A percentile compares a stretch with the other conserved stretches of the same genome.
Conservation (phyloP, 2,888 invertebrate genomes). For the Aricia artaxerxes region DNA sequence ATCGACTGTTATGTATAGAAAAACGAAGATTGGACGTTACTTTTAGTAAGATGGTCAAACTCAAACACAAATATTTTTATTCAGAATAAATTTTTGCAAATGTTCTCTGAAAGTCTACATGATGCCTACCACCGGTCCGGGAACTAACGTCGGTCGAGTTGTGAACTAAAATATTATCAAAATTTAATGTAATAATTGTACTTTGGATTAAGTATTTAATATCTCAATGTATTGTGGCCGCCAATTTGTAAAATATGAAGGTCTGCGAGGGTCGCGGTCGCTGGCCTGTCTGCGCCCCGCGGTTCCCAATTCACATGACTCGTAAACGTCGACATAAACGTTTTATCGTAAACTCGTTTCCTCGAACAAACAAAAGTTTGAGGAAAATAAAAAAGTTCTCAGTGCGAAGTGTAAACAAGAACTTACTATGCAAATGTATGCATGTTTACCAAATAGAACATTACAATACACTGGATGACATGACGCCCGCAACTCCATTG, state of each 20-base stretch:
- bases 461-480: too few species aligned
- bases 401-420: background rate
- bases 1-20: too few species aligned
- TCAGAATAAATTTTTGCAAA: too few species aligned
- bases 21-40: background rate
- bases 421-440: slow-evolving; percentile 13
- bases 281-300: background rate
- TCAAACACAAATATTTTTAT: too few species aligned
- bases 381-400: background rate
- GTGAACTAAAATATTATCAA: background rate
- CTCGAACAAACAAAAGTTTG: background rate
- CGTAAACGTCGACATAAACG: background rate
- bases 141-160: too few species aligned
- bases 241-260: background rate
- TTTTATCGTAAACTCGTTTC: background rate
- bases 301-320: background rate
- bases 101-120: too few species aligned
- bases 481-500: too few species aligned
- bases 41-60: too few species aligned
- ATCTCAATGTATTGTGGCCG: background rate
- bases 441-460: background rate
- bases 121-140: too few species aligned
- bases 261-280: background rate
- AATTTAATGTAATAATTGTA: too few species aligned
- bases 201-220: too few species aligned